phyloP scores from a whole-genome alignment of 1,140 invertebrate species.

The Trichonephila clavata region DNA sequence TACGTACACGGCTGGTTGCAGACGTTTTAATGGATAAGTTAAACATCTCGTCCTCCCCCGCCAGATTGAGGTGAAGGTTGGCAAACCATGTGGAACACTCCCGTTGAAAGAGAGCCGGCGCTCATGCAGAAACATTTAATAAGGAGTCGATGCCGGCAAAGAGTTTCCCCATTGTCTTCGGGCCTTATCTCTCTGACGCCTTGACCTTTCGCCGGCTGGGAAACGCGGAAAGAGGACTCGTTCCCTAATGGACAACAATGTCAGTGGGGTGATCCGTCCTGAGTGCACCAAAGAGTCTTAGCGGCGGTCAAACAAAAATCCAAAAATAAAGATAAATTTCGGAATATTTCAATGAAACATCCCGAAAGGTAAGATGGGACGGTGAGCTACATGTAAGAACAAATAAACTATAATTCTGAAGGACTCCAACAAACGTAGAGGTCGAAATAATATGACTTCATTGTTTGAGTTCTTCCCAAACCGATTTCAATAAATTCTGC shows the following conservation, averaged over 20 bases:
- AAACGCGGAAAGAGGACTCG: slow-evolving; percentile 47
- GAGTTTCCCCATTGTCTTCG: slow-evolving; percentile 51
- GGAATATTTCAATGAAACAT: too few species aligned
- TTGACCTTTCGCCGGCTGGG: slow-evolving; percentile 38
- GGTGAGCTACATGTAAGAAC: too few species aligned
- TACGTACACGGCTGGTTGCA: slow-evolving; percentile 35
- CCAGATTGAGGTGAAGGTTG: slow-evolving; percentile 52
- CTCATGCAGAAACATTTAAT: slow-evolving; percentile 72
- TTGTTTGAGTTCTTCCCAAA: too few species aligned
- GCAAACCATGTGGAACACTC: slow-evolving; percentile 61
- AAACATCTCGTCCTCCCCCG: background rate
- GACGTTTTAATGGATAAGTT: slow-evolving; percentile 61
- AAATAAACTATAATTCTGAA: too few species aligned
- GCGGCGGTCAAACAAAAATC: too few species aligned
- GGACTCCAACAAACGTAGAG: too few species aligned
- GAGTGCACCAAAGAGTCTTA: too few species aligned
- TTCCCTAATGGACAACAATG: background rate
- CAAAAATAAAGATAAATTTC: too few species aligned
- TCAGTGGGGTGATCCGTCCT: too few species aligned
- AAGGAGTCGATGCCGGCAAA: slow-evolving; percentile 46
- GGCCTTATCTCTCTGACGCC: slow-evolving; percentile 24
- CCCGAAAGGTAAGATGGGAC: too few species aligned
- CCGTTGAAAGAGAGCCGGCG: slow-evolving; percentile 33
- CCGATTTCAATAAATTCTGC: too few species aligned
- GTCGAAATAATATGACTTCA: too few species aligned